A percentile compares a stretch with the other conserved stretches of the same genome.
These are phyloP conservation scores for Palaemon carinicauda DNA, from an alignment of 1,140 invertebrate genomes.

Conservation along the genomic window DNA sequence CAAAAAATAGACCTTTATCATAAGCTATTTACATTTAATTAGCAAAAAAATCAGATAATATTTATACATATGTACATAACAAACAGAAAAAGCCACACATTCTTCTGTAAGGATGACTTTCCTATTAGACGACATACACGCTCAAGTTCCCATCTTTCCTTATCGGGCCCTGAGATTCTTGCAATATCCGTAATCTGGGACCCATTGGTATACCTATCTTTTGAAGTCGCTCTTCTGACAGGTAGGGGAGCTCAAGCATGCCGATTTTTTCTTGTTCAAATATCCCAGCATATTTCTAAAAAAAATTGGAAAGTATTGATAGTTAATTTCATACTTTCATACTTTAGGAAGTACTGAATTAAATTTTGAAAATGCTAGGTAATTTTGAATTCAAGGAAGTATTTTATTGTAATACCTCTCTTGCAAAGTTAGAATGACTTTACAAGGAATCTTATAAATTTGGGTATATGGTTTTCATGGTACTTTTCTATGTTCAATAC, in stretches of 20 bases:
- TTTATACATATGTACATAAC: neutral
- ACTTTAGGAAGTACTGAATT: neutral
- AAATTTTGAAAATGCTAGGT: neutral
- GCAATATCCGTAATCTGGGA: conserved; percentile 85
- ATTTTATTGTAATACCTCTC: too few relatives aligned
- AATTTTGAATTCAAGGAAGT: too few relatives aligned
- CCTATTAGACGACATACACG: conserved; percentile 66
- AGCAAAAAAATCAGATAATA: too few relatives aligned
- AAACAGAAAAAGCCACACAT: neutral
- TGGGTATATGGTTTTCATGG: too few relatives aligned
- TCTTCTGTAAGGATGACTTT: neutral
- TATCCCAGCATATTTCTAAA: conserved; percentile 84
- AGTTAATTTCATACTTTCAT: neutral
- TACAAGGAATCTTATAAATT: too few relatives aligned
- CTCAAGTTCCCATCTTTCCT: conserved; percentile 66
- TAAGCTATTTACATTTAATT: too few relatives aligned
- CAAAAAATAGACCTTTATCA: too few relatives aligned
- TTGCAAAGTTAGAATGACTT: too few relatives aligned
- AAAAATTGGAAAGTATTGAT: conserved; percentile 46
- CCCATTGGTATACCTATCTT: conserved; percentile 90
- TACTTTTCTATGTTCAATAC: too few relatives aligned
- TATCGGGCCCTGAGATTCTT: conserved; percentile 78
- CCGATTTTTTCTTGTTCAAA: conserved; percentile 90
- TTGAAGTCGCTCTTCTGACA: conserved; percentile 87
- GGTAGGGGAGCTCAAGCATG: conserved; percentile 89